Evolutionary conservation across 2,113 vertebrate genomes (phyloP).

Genomic region (Ranitomeya variabilis): DNA sequence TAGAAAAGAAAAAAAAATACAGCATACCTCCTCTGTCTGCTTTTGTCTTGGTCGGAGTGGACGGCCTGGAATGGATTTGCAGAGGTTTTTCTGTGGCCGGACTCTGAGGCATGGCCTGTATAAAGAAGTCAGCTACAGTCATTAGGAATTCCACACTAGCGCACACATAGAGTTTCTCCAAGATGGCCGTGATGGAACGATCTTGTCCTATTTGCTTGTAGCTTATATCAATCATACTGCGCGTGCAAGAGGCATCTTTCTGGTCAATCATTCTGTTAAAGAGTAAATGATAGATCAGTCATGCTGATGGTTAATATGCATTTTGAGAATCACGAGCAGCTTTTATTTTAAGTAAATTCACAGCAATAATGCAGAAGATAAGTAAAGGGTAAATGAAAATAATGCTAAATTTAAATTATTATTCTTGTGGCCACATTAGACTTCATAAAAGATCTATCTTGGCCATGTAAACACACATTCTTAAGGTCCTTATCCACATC

Average conservation of each 20-base stretch:
- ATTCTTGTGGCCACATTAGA: neutral
- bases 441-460: neutral
- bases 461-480: neutral
- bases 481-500: neutral
- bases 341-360: neutral
- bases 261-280: conserved; percentile 88
- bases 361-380: neutral
- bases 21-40: conserved; percentile 65
- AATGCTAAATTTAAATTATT: no score
- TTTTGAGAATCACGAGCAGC: neutral
- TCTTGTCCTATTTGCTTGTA: conserved; percentile 75
- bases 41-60: conserved; percentile 65
- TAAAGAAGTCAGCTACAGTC: conserved; percentile 91
- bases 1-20: neutral
- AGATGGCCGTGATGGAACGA: conserved; percentile 75
- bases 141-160: conserved; percentile 95
- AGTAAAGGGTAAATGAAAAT: no score
- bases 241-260: conserved; percentile 71
- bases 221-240: conserved; percentile 83
- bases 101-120: conserved; percentile 80
- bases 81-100: conserved; percentile 66
- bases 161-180: conserved; percentile 91
- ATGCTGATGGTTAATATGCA: neutral
- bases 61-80: conserved; percentile 74
- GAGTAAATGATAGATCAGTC: neutral